phyloP scores from a whole-genome alignment of 2,797 vertebrate genomes.

The Cephalopachus bancanus region DNA sequence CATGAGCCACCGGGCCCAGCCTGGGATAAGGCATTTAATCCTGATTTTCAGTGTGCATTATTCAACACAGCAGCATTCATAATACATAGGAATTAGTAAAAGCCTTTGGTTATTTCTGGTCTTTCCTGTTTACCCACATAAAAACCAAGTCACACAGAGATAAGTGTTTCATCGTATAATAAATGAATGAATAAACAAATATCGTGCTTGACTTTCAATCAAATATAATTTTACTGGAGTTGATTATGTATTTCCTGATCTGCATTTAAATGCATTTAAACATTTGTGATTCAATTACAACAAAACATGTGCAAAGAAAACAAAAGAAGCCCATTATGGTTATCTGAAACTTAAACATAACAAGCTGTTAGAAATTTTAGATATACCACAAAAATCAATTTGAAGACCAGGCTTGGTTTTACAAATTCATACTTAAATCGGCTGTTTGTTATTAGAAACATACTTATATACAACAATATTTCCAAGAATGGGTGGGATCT shows the following conservation, averaged over 20 bases:
- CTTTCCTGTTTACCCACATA: slow-evolving; percentile 15
- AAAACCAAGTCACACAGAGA: not conserved
- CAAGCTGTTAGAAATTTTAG: slow-evolving; percentile 23
- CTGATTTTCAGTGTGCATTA: not conserved
- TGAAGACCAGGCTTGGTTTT: slow-evolving; percentile 46
- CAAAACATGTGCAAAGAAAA: not conserved
- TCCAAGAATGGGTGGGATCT: not conserved
- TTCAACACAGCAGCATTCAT: not conserved
- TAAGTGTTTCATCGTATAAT: slow-evolving; percentile 9
- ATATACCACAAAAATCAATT: not conserved
- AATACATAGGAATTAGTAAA: not conserved
- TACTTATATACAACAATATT: not conserved
- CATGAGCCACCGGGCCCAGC: too few species aligned
- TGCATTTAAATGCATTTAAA: slow-evolving; percentile 29
- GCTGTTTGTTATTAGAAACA: not conserved
- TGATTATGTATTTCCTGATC: not conserved
- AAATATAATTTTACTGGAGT: slow-evolving; percentile 53
- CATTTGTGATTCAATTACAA: not conserved
- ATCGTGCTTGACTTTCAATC: slow-evolving; percentile 22
- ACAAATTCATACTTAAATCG: not conserved
- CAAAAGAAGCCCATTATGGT: not conserved
- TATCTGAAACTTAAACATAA: slow-evolving; percentile 8
- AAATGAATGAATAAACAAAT: not conserved
- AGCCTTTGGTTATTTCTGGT: not conserved
- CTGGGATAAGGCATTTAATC: not conserved